phyloP scores from a whole-genome alignment of 2,888 invertebrate genomes.

The Steromphala cineraria region DNA sequence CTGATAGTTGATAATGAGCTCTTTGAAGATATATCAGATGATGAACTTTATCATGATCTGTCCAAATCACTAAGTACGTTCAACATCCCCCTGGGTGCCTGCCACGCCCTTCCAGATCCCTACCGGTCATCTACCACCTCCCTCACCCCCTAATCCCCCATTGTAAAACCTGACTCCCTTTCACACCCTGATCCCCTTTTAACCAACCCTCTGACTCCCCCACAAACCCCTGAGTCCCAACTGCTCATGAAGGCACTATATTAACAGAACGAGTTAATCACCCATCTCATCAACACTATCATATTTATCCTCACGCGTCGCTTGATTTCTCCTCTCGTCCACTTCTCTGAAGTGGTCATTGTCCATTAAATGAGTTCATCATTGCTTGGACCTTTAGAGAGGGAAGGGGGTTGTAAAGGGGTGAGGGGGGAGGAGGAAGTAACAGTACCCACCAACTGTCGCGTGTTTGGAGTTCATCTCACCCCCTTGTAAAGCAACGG shows the following conservation, averaged over 20 bases:
- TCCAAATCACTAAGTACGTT: too few species aligned
- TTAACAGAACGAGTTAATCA: not conserved
- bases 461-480: not conserved
- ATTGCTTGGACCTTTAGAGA: not conserved
- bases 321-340: not conserved
- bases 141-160: too few species aligned
- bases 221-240: not conserved
- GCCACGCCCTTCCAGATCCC: too few species aligned
- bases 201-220: not conserved
- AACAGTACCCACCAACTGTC: not conserved
- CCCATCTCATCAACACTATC: not conserved
- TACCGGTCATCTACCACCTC: too few species aligned
- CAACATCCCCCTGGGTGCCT: too few species aligned
- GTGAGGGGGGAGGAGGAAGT: not conserved
- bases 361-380: not conserved
- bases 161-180: too few species aligned
- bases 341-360: not conserved
- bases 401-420: not conserved
- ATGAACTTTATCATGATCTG: too few species aligned
- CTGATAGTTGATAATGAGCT: too few species aligned
- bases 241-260: not conserved
- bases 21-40: too few species aligned
- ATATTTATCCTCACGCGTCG: not conserved
- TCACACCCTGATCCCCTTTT: too few species aligned
- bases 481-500: too few species aligned